These are phyloP conservation scores for Cephus cinctus DNA, from an alignment of 1,140 invertebrate genomes.

Conservation along the genomic window DNA sequence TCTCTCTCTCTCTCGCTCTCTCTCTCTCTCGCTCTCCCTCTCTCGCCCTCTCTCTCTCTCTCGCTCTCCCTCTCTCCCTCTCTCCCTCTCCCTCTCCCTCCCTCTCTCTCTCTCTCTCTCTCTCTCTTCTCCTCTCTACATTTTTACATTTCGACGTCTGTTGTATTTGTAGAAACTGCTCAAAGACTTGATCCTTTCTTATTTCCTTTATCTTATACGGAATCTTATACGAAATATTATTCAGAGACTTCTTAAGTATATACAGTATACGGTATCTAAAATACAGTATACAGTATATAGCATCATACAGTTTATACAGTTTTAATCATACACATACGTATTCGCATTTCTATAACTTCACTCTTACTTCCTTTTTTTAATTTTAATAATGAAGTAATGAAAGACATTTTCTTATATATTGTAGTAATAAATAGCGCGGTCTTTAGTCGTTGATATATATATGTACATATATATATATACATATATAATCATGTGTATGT, in stretches of 20 bases:
- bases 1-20: too few relatives aligned
- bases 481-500: too few relatives aligned
- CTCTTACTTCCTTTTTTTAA: slow-evolving; percentile 29
- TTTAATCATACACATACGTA: neutral
- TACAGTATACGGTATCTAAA: too few relatives aligned
- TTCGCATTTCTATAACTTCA: slow-evolving; percentile 3
- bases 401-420: slow-evolving; percentile 47
- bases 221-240: neutral
- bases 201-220: neutral
- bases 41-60: too few relatives aligned
- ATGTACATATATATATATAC: neutral
- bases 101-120: slow-evolving; percentile 17
- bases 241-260: too few relatives aligned
- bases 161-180: neutral
- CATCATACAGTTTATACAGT: too few relatives aligned
- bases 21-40: too few relatives aligned
- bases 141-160: neutral
- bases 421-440: too few relatives aligned
- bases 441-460: too few relatives aligned
- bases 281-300: too few relatives aligned
- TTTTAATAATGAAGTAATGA: slow-evolving; percentile 43
- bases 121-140: neutral
- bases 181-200: neutral
- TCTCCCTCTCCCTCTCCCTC: slow-evolving; percentile 1
- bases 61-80: neutral